Evolutionary conservation across 2,888 invertebrate genomes (phyloP).

Genomic region (Cenopis cana): DNA sequence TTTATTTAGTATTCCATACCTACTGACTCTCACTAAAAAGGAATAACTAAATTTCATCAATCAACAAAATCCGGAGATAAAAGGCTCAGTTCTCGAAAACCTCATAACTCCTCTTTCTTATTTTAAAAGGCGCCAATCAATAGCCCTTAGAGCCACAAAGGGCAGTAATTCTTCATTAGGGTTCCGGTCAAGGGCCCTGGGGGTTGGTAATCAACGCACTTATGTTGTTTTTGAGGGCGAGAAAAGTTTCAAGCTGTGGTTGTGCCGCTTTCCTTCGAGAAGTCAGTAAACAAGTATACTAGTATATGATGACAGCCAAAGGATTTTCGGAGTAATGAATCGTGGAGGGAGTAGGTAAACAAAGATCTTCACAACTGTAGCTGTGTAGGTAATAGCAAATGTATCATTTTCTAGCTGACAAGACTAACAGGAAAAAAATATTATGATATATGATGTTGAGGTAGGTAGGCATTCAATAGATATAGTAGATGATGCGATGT

Average conservation of each 20-base stretch:
- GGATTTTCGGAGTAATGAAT: not conserved
- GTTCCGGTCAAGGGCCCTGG: constrained; percentile 78
- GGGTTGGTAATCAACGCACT: constrained; percentile 77
- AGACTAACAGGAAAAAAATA: not conserved
- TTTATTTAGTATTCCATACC: not conserved
- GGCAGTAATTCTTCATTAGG: constrained; percentile 82
- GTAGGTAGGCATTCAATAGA: no score
- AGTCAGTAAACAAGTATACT: constrained; percentile 10
- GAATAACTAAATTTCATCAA: constrained; percentile 9
- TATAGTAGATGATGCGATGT: no score
- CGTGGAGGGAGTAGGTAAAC: not conserved
- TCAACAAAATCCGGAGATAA: constrained; percentile 24
- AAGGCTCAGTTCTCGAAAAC: constrained; percentile 15
- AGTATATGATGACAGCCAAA: not conserved
- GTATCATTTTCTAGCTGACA: not conserved
- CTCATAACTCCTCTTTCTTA: constrained; percentile 35
- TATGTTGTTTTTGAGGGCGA: constrained; percentile 70
- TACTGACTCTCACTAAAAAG: not conserved
- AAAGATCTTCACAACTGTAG: not conserved
- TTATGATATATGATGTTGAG: no score
- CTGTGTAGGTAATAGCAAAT: not conserved
- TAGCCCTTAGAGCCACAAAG: constrained; percentile 59
- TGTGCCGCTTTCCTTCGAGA: constrained; percentile 23
- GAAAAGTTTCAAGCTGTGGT: constrained; percentile 36
- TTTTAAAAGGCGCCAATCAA: constrained; percentile 52